Evolutionary conservation across 1,140 invertebrate genomes (phyloP).

Genomic region (Andricus grossulariae): DNA sequence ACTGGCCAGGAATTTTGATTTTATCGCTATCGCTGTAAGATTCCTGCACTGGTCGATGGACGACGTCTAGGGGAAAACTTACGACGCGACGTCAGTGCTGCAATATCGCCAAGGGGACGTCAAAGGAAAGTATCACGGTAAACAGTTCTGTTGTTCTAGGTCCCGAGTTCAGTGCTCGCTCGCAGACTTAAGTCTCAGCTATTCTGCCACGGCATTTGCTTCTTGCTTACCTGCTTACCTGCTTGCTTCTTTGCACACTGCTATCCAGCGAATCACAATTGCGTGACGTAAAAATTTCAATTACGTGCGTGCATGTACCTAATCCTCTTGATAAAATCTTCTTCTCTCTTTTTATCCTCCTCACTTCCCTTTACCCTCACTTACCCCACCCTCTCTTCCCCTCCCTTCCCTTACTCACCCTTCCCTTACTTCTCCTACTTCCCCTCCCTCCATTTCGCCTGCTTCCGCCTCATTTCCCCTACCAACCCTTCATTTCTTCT

Average conservation of each 20-base stretch:
- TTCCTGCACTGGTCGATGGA: constrained; percentile 14
- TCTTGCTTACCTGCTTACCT: constrained; percentile 32
- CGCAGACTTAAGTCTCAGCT: constrained; percentile 30
- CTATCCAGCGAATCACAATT: constrained; percentile 46
- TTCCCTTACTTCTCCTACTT: too few species aligned
- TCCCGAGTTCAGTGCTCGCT: constrained; percentile 62
- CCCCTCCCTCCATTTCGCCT: too few species aligned
- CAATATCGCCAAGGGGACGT: constrained; percentile 46
- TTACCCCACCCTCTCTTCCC: too few species aligned
- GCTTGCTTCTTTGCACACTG: not conserved
- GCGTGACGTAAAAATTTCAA: constrained; percentile 46
- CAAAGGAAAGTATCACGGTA: constrained; percentile 67
- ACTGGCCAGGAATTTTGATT: constrained; percentile 29
- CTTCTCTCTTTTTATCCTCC: too few species aligned
- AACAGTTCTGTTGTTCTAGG: constrained; percentile 69
- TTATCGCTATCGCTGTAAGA: constrained; percentile 25
- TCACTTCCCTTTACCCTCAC: too few species aligned
- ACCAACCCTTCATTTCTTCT: too few species aligned
- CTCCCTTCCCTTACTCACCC: too few species aligned
- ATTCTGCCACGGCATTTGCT: constrained; percentile 53
- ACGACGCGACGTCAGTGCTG: constrained; percentile 49
- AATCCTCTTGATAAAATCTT: too few species aligned
- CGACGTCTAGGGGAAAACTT: constrained; percentile 41
- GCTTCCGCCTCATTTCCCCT: too few species aligned
- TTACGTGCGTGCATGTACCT: constrained; percentile 28